Conservation (phyloP, 1,140 invertebrate genomes). For the Notospermus geniculatus region DNA sequence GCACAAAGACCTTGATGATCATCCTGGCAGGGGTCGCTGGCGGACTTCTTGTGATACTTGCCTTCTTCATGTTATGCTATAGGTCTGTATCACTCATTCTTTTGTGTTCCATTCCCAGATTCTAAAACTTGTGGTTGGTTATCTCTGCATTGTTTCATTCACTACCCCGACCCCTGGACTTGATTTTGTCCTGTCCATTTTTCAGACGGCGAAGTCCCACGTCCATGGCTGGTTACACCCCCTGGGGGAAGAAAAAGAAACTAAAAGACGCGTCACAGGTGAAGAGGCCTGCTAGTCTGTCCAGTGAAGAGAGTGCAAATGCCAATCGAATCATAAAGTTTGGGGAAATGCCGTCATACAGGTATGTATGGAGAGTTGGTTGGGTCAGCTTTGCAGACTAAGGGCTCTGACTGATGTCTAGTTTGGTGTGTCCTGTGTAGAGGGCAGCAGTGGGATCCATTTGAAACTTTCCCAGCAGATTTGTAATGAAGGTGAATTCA, state of each 20-base stretch:
- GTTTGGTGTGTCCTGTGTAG: too few species aligned
- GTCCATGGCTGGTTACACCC: not conserved
- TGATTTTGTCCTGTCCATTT: too few species aligned
- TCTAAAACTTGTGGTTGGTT: too few species aligned
- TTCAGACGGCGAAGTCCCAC: conserved; percentile 6
- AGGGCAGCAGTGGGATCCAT: too few species aligned
- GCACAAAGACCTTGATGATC: conserved; percentile 84
- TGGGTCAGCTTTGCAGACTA: too few species aligned
- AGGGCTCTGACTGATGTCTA: too few species aligned
- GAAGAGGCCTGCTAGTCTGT: conserved; percentile 62
- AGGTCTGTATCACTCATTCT: too few species aligned
- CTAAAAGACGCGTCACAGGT: conserved; percentile 68
- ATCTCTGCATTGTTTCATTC: too few species aligned
- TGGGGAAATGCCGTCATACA: conserved; percentile 75
- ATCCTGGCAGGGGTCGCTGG: conserved; percentile 88
- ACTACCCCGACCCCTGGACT: too few species aligned
- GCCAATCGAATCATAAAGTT: conserved; percentile 64
- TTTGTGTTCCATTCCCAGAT: too few species aligned
- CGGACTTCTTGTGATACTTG: conserved; percentile 90
- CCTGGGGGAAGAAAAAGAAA: conserved; percentile 47
- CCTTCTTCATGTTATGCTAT: conserved; percentile 91
- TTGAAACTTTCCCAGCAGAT: too few species aligned
- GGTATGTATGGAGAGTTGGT: conserved; percentile 64
- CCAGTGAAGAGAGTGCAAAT: conserved; percentile 1
- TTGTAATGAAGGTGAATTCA: too few species aligned